Percentiles rank a stretch among this genome's conserved stretches.
These are phyloP conservation scores for Drosophila antonietae DNA, from an alignment of 2,888 invertebrate genomes.

Conservation along the genomic window DNA sequence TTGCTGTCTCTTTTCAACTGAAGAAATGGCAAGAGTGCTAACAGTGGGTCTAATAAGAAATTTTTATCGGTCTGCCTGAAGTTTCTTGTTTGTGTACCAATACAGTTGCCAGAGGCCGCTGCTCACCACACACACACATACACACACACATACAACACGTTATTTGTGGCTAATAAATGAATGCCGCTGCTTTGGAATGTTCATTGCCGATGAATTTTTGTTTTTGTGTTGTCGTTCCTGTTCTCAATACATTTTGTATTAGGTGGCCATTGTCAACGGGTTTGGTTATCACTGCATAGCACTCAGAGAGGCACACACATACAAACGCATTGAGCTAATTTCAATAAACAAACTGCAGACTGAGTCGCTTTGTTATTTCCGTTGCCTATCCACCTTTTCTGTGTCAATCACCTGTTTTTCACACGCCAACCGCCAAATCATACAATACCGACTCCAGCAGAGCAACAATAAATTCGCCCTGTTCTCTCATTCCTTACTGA, in stretches of 20 bases:
- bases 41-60: slow-evolving; percentile 60
- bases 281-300: slow-evolving; percentile 55
- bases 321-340: slow-evolving; percentile 19
- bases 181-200: slow-evolving; percentile 56
- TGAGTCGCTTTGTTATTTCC: slow-evolving; percentile 52
- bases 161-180: slow-evolving; percentile 37
- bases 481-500: slow-evolving; percentile 16
- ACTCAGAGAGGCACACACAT: background rate
- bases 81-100: slow-evolving; percentile 71
- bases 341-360: slow-evolving; percentile 37
- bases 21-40: slow-evolving; percentile 48
- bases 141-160: slow-evolving; percentile 8
- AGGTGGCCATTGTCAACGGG: slow-evolving; percentile 67
- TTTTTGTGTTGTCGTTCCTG: slow-evolving; percentile 44
- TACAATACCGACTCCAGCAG: slow-evolving; percentile 35
- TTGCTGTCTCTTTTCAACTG: slow-evolving; percentile 47
- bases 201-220: slow-evolving; percentile 19
- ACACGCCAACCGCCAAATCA: slow-evolving; percentile 39
- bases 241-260: slow-evolving; percentile 73
- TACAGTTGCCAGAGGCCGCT: slow-evolving; percentile 6
- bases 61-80: slow-evolving; percentile 59
- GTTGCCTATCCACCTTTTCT: slow-evolving; percentile 54
- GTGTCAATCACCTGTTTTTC: slow-evolving; percentile 74
- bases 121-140: slow-evolving; percentile 15
- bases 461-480: slow-evolving; percentile 54